Conservation (phyloP, 1,140 invertebrate species). For the Zaprionus inermis region DNA sequence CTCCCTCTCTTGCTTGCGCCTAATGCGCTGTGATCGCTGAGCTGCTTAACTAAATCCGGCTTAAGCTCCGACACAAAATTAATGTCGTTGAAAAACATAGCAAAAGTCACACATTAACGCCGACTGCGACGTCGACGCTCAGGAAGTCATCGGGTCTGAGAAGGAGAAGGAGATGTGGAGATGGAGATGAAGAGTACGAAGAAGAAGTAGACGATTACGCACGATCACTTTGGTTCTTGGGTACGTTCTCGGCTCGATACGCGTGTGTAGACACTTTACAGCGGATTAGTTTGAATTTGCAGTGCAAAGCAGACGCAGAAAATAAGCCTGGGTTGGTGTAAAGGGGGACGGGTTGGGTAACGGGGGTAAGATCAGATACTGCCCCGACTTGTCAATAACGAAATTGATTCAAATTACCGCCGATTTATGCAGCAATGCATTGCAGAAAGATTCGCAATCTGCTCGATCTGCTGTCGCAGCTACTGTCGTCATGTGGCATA, state of each 20-base stretch:
- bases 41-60: constrained; percentile 84
- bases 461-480: no score
- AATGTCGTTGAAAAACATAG: constrained; percentile 83
- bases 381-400: constrained; percentile 40
- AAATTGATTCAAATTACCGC: constrained; percentile 68
- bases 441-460: not conserved
- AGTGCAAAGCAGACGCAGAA: constrained; percentile 59
- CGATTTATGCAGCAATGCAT: constrained; percentile 60
- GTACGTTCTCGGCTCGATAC: not conserved
- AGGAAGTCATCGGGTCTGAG: constrained; percentile 53
- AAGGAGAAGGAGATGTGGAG: constrained; percentile 1
- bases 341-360: not conserved
- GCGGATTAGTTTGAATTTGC: constrained; percentile 76
- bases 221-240: not conserved
- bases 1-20: constrained; percentile 1
- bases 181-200: not conserved
- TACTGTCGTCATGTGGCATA: constrained; percentile 43
- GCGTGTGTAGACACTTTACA: constrained; percentile 74
- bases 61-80: constrained; percentile 83
- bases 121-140: constrained; percentile 45
- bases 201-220: not conserved
- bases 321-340: constrained; percentile 30
- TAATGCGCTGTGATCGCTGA: constrained; percentile 66
- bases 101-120: constrained; percentile 84
- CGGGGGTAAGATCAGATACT: not conserved